Evolutionary conservation across 2,113 vertebrate species (phyloP).

Genomic region (Lota lota): DNA sequence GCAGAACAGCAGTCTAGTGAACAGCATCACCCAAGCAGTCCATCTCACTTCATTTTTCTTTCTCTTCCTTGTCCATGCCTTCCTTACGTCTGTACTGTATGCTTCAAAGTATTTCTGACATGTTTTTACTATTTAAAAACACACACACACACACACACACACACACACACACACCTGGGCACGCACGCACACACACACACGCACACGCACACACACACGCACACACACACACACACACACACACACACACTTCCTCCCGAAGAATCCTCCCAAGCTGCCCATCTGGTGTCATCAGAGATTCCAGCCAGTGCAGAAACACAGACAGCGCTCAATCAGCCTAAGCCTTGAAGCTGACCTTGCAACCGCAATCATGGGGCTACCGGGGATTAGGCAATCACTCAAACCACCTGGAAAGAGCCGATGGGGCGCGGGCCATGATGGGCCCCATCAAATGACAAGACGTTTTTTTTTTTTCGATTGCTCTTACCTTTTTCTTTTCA

Average conservation of each 20-base stretch:
- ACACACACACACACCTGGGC: too few species aligned
- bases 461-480: conserved; percentile 27
- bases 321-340: conserved; percentile 73
- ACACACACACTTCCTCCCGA: too few species aligned
- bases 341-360: conserved; percentile 70
- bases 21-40: too few species aligned
- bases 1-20: conserved; percentile 2
- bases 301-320: conserved; percentile 47
- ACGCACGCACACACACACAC: too few species aligned
- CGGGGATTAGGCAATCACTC: conserved; percentile 75
- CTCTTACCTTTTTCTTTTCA: conserved; percentile 14
- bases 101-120: too few species aligned
- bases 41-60: too few species aligned
- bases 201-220: too few species aligned
- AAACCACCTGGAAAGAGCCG: conserved; percentile 69
- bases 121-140: too few species aligned
- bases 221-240: too few species aligned
- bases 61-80: too few species aligned
- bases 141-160: too few species aligned
- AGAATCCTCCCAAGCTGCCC: conserved; percentile 62
- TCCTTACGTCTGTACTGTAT: too few species aligned
- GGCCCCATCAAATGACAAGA: conserved; percentile 59
- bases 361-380: conserved; percentile 69
- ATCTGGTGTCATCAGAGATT: conserved; percentile 67
- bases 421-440: conserved; percentile 63